Percentiles rank a stretch among this genome's conserved stretches.
phyloP scores from a whole-genome alignment of 2,888 invertebrate species.

The Branchellion lobata region DNA sequence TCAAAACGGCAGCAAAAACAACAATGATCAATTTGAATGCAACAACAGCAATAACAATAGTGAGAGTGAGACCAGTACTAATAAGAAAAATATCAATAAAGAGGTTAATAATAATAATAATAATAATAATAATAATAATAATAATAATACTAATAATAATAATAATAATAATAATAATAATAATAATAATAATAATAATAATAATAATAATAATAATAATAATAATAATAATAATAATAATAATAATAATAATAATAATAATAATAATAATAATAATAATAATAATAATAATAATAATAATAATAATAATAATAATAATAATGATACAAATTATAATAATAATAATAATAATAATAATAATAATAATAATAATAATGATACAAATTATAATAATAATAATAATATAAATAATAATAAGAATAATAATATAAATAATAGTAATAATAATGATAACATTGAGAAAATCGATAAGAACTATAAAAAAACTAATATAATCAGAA shows the following conservation, averaged over 20 bases:
- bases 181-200: background rate
- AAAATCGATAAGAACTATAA: background rate
- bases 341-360: constrained; percentile 15
- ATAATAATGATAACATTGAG: background rate
- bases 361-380: constrained; percentile 2
- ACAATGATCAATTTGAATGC: background rate
- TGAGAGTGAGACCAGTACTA: background rate
- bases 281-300: background rate
- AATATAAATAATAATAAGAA: background rate
- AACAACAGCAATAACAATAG: background rate
- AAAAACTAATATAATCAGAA: background rate
- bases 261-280: background rate
- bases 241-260: background rate
- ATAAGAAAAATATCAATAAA: background rate
- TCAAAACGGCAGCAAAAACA: background rate
- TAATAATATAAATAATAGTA: background rate
- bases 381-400: background rate
- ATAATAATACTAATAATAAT: background rate
- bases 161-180: background rate
- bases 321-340: constrained; percentile 4
- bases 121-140: background rate
- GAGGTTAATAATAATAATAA: background rate
- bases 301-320: constrained; percentile 6
- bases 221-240: background rate
- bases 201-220: background rate